phyloP scores from a whole-genome alignment of 2,113 vertebrate species.

The Tragulus kanchil region DNA sequence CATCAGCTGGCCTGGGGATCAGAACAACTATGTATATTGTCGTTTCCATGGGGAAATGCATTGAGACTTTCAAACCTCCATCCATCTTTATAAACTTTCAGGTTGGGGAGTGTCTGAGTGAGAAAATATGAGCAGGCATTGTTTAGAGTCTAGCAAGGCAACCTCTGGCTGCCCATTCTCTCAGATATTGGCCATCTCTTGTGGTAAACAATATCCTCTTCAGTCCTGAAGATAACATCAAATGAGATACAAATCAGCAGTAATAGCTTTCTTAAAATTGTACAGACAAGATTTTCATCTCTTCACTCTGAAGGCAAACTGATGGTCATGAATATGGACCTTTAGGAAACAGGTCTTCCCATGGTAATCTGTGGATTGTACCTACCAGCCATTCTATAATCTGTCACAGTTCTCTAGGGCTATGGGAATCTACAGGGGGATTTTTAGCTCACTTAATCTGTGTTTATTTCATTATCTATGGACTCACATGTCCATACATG shows the following conservation, averaged over 20 bases:
- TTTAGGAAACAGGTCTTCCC: background rate
- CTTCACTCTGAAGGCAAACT: background rate
- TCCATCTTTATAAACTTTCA: constrained; percentile 20
- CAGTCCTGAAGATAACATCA: background rate
- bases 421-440: background rate
- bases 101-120: background rate
- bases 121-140: background rate
- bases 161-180: background rate
- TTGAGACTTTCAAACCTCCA: background rate
- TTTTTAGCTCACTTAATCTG: background rate
- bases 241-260: background rate
- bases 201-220: background rate
- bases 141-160: background rate
- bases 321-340: background rate
- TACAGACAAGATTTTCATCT: background rate
- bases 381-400: background rate
- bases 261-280: background rate
- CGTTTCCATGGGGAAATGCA: constrained; percentile 48
- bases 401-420: background rate
- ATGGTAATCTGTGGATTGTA: background rate
- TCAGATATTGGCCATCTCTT: constrained; percentile 17
- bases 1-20: background rate
- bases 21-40: background rate
- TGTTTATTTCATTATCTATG: background rate
- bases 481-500: background rate